Percentiles rank a stretch among this genome's conserved stretches.
Evolutionary conservation across 2,888 invertebrate genomes (phyloP).

Genomic region (Aspidiotus destructor): DNA sequence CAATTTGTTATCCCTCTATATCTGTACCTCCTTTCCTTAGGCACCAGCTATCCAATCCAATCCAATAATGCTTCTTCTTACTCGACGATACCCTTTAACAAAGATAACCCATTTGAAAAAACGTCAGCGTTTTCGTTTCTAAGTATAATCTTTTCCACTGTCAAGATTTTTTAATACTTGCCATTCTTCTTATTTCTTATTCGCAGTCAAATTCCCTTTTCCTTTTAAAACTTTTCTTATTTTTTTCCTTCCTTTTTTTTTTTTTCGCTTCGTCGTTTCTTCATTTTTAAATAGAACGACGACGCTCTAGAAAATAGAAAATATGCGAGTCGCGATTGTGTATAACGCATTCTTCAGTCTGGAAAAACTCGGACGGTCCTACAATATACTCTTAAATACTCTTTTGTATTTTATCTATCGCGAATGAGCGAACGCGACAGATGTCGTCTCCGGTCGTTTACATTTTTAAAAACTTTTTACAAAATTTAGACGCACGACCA

Average conservation of each 20-base stretch:
- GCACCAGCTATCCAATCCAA: slow-evolving; percentile 30
- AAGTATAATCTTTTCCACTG: slow-evolving; percentile 28
- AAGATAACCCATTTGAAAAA: slow-evolving; percentile 36
- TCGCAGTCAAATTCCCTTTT: slow-evolving; percentile 25
- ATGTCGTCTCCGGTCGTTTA: neutral
- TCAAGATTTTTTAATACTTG: slow-evolving; percentile 30
- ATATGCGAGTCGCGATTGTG: too few relatives aligned
- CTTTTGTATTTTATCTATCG: neutral
- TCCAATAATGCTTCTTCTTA: slow-evolving; percentile 24
- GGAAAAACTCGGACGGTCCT: too few relatives aligned
- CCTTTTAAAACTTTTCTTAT: slow-evolving; percentile 12
- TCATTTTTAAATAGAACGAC: neutral
- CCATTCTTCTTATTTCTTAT: slow-evolving; percentile 30
- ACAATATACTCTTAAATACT: too few relatives aligned
- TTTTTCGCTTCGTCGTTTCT: neutral
- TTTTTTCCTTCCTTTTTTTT: neutral
- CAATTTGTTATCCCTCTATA: slow-evolving; percentile 35
- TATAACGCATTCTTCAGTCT: too few relatives aligned
- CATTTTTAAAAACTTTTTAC: neutral
- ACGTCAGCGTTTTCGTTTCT: slow-evolving; percentile 34
- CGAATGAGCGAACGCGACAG: slow-evolving; percentile 1
- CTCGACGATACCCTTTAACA: slow-evolving; percentile 33
- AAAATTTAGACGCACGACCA: neutral
- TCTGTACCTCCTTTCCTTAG: slow-evolving; percentile 20
- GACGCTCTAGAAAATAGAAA: too few relatives aligned